phyloP scores from a whole-genome alignment of 2,888 invertebrate species.

The Merodon equestris region DNA sequence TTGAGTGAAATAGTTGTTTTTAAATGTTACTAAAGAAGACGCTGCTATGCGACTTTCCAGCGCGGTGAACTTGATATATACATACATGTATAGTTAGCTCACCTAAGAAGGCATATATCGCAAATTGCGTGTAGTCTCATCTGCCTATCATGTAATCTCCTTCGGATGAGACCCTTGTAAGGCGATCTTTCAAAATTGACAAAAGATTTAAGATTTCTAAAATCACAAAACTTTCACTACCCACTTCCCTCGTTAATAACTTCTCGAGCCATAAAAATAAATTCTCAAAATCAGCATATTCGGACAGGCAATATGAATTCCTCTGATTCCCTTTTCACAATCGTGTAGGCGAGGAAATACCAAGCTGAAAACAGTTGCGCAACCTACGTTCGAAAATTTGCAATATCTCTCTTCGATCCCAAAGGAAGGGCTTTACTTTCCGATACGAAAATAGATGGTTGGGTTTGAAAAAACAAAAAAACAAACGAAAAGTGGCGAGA shows the following conservation, averaged over 20 bases:
- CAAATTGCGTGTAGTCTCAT: too few species aligned
- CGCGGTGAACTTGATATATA: too few species aligned
- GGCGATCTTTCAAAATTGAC: too few species aligned
- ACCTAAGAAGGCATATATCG: too few species aligned
- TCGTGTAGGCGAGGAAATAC: conserved; percentile 27
- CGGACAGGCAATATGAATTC: conserved; percentile 54
- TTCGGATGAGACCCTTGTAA: too few species aligned
- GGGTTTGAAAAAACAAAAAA: conserved; percentile 4
- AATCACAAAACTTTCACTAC: too few species aligned
- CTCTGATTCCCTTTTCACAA: conserved; percentile 45
- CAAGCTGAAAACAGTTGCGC: conserved; percentile 14
- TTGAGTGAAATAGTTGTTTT: too few species aligned
- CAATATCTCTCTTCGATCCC: background rate
- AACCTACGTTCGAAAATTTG: conserved; percentile 49
- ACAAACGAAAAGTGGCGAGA: conserved; percentile 9
- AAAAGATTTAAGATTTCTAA: too few species aligned
- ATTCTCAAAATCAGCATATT: conserved; percentile 66
- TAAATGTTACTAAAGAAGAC: too few species aligned
- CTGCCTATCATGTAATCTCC: too few species aligned
- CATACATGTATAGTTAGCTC: too few species aligned
- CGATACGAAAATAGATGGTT: background rate
- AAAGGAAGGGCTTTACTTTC: background rate
- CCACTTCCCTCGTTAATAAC: background rate
- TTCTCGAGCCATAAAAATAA: conserved; percentile 18
- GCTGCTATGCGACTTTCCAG: too few species aligned